A percentile compares a stretch with the other conserved stretches of the same genome.
Evolutionary conservation across 2,797 vertebrate genomes (phyloP).

Genomic region (Epinephelus coioides): DNA sequence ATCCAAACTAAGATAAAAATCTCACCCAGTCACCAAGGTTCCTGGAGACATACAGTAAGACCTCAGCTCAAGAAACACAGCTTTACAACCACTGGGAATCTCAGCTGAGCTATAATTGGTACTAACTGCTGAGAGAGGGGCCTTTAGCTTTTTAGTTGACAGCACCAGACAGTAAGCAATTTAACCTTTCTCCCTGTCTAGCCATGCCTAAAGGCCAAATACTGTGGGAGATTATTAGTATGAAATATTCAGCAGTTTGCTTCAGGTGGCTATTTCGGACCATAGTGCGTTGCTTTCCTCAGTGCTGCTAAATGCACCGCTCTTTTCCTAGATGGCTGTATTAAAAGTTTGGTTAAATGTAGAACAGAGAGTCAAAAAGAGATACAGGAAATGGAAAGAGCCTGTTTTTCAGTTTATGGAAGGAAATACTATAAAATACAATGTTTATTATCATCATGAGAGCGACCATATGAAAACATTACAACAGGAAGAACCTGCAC

Average conservation of each 20-base stretch:
- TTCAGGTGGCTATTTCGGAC: conserved; percentile 34
- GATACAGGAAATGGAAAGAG: neutral
- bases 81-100: conserved; percentile 23
- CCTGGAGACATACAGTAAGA: neutral
- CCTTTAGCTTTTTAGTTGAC: conserved; percentile 42
- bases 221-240: conserved; percentile 40
- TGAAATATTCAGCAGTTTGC: conserved; percentile 53
- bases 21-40: neutral
- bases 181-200: conserved; percentile 44
- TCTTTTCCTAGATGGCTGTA: neutral
- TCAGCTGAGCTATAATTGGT: conserved; percentile 40
- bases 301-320: neutral
- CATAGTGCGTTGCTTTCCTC: neutral
- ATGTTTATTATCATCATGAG: neutral
- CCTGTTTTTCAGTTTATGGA: neutral
- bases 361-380: neutral
- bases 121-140: conserved; percentile 50
- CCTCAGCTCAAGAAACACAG: conserved; percentile 6
- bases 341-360: conserved; percentile 11
- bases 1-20: neutral
- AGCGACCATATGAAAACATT: neutral
- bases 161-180: conserved; percentile 37
- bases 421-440: neutral
- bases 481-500: neutral
- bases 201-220: conserved; percentile 46